Base-by-base conservation (phyloP, 2,888 invertebrate genomes). In the Lithophane socia region DNA sequence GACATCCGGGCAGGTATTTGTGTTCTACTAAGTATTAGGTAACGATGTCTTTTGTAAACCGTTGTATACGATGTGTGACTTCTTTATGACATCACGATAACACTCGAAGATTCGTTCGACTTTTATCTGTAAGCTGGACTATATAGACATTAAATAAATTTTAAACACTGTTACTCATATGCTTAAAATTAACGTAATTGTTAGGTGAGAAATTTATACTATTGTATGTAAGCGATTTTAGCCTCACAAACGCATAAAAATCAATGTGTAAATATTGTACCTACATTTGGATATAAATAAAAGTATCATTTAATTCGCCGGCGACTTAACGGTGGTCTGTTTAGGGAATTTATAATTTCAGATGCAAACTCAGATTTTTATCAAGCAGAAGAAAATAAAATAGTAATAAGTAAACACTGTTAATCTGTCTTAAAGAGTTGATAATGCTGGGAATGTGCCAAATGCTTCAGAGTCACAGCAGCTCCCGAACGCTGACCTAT, bases 31-130 rank as follows among this genome's bases (percentile, higher is more conserved):
- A 79, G 74, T 84, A 84, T 89, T 94, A 94, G 92, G 91, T 92
- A 93, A 93, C 91, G 92, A 93, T 94, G 93, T 95, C 93, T 94
- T 96, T 95, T 95, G 91, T 95, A 96, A 96, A 95, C 94, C 94
- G 93, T 95, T 96, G 96, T 96, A 96, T 96, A 96, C 96, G 96
- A 96, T 95, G 95, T 95, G 94, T 94, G 95, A 95, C 94, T 95
- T 95, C 92, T 94, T 91, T 93, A 91, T 90, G 94, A 92, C 95
- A 93, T 94, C 95, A 93, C 93, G 91, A 93, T 93, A 92, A 92
- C 93, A 91, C 90, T 92, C 91, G 92, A 94, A 90, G 90, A 91
- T 91, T 89, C 88, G 90, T 92, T 95, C 91, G 93, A 94, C 92
- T 94, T 92, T 92, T 93, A 92, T 93, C 87, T 90, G 86, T 96